phyloP scores from a whole-genome alignment of 1,140 invertebrate genomes.

The Cataglyphis hispanica region DNA sequence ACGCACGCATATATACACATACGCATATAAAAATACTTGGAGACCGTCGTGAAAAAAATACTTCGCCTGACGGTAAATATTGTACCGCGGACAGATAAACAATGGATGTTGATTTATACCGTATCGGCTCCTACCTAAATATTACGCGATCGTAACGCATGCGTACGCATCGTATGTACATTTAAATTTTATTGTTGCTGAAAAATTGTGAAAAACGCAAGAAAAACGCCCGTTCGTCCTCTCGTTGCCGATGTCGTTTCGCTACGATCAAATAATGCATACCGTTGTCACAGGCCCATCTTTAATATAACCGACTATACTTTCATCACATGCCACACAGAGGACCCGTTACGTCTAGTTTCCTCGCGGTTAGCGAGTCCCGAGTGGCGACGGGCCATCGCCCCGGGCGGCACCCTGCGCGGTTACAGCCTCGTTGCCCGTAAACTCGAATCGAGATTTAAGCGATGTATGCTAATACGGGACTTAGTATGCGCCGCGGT shows the following conservation, averaged over 20 bases:
- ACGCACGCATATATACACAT: not conserved
- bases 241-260: not conserved
- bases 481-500: conserved; percentile 76
- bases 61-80: conserved; percentile 30
- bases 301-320: conserved; percentile 26
- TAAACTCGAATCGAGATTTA: conserved; percentile 78
- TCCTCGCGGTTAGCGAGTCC: conserved; percentile 12
- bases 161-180: not conserved
- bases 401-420: conserved; percentile 34
- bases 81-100: conserved; percentile 55
- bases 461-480: conserved; percentile 79
- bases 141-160: conserved; percentile 23
- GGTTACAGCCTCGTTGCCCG: conserved; percentile 54
- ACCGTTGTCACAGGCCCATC: not conserved
- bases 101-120: conserved; percentile 59
- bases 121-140: conserved; percentile 60
- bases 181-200: conserved; percentile 21
- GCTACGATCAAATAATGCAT: conserved; percentile 30
- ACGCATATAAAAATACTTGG: conserved; percentile 38
- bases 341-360: conserved; percentile 37
- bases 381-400: conserved; percentile 24
- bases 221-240: conserved; percentile 17
- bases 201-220: not conserved
- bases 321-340: not conserved
- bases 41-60: conserved; percentile 48